Base-by-base conservation (phyloP, 2,797 vertebrate species). In the Uromys caudimaculatus region DNA sequence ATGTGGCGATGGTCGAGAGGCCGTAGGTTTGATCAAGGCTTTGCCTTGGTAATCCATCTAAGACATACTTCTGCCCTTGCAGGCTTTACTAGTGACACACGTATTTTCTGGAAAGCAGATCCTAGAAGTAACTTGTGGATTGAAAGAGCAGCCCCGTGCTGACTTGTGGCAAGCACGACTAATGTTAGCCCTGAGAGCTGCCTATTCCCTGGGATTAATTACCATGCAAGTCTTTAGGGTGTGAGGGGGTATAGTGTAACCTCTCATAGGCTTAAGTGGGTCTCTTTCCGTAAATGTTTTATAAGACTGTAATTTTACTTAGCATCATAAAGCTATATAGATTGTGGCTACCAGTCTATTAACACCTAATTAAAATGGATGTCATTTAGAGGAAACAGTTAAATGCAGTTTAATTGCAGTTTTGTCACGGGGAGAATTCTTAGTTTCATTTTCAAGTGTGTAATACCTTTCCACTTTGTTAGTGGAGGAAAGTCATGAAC, bases 331-430 rank as follows among this genome's bases (percentile, higher is more conserved):
- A 97, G 76, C 95, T 97, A 87, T 95, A 97, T 95, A 97, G 90
- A 95, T 97, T 97, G 96, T 96, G 54, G 76, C 93, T 97, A 64
- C 93, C 76, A 97, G 93, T 97, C 96, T 97, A 93, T 97, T 97
- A 97, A 97, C 94, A 92, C 35, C 90, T 96, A 96, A 96, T 97
- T 98, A 95, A 97, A 98, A 92, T 96, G 76, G 56, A 90, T 96
- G 83, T 97, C 90, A 95, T 98, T 97, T 97, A 92, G 93, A 97
- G 50, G 78, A 91, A 96, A 92, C 81, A 97, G 97, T 96, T 96
- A 98, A 95, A 83, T 97, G 90, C 94, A 47, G 86, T 92, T 96
- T 98, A 98, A 97, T 98, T 98, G 97, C 35, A 29, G 6, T 94
- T 98, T 98, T 97, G 78, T 93, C 47, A 60, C 76, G 8, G 93